Evolutionary conservation across 1,140 invertebrate genomes (phyloP).

Genomic region (Aphaenogaster rudis): DNA sequence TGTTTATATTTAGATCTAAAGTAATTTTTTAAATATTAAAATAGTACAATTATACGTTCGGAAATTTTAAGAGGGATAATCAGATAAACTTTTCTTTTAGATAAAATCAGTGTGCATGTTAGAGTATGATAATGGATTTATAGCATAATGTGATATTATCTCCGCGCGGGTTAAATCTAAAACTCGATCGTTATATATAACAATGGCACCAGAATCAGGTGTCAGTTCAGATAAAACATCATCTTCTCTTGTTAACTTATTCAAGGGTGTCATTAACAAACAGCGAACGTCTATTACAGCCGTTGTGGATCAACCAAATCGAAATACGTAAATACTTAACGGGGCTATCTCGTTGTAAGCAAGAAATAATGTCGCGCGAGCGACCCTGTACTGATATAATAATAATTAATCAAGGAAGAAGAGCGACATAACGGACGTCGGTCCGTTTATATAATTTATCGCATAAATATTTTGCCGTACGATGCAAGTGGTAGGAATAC

Average conservation of each 20-base stretch:
- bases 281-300: not conserved
- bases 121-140: not conserved
- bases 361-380: conserved; percentile 45
- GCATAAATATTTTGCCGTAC: conserved; percentile 65
- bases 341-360: conserved; percentile 10
- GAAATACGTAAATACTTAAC: conserved; percentile 43
- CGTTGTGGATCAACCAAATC: conserved; percentile 9
- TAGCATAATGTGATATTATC: not conserved
- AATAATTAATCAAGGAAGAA: conserved; percentile 62
- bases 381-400: conserved; percentile 27
- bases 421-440: conserved; percentile 13
- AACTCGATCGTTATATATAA: conserved; percentile 12
- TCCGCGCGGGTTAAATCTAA: conserved; percentile 15
- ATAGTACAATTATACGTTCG: not conserved
- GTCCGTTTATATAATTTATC: conserved; percentile 59
- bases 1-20: not conserved
- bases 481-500: conserved; percentile 59
- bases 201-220: not conserved
- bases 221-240: not conserved
- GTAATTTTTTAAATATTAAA: conserved; percentile 6
- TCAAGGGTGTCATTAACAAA: conserved; percentile 21
- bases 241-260: conserved; percentile 22
- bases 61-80: not conserved
- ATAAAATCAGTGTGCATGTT: not conserved
- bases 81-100: not conserved